Evolutionary conservation across 2,888 invertebrate species (phyloP).

Genomic region (Hypercompe scribonia): DNA sequence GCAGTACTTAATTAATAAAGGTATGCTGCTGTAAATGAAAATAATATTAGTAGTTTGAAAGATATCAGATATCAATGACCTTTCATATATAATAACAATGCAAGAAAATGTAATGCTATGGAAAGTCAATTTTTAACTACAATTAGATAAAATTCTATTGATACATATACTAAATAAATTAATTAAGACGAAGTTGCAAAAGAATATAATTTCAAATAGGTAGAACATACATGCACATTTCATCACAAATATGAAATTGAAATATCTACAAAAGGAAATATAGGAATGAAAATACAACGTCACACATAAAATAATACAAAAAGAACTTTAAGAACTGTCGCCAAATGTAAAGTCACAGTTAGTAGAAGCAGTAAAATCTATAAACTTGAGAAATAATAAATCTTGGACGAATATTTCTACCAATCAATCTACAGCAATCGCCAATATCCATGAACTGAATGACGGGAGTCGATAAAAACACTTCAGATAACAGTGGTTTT

Average conservation of each 20-base stretch:
- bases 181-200: too few relatives aligned
- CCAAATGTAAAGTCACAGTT: neutral
- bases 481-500: slow-evolving; percentile 68
- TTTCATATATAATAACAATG: too few relatives aligned
- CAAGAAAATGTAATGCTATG: too few relatives aligned
- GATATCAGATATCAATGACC: too few relatives aligned
- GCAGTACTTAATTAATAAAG: neutral
- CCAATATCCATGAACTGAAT: slow-evolving; percentile 14
- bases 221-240: too few relatives aligned
- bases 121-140: too few relatives aligned
- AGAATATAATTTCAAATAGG: too few relatives aligned
- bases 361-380: neutral
- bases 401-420: slow-evolving; percentile 4
- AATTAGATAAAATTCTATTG: too few relatives aligned
- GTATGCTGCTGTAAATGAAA: slow-evolving; percentile 8
- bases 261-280: too few relatives aligned
- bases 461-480: slow-evolving; percentile 33
- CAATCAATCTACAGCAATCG: slow-evolving; percentile 10
- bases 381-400: neutral
- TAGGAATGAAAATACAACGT: neutral
- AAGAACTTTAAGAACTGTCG: neutral
- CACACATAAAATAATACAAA: neutral
- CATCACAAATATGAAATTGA: too few relatives aligned
- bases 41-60: neutral
- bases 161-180: too few relatives aligned